Evolutionary conservation across 1,140 invertebrate species (phyloP).

Genomic region (Leptinotarsa lineolata): DNA sequence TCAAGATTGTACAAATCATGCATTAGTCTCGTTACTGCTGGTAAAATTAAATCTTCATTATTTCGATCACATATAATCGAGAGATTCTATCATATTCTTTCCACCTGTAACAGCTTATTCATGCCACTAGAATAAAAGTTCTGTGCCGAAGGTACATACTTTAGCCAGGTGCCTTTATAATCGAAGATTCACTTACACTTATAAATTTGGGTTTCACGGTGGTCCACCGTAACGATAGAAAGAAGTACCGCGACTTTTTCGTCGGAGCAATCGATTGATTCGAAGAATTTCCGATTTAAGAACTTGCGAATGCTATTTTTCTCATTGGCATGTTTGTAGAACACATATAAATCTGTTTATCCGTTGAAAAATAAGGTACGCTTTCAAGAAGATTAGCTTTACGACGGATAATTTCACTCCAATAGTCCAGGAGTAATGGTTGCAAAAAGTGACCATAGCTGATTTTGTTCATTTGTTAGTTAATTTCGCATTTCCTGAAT

Average conservation of each 20-base stretch:
- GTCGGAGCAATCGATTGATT: conserved; percentile 35
- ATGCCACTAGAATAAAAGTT: background rate
- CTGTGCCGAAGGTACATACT: background rate
- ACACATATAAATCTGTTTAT: conserved; percentile 16
- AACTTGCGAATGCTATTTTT: conserved; percentile 27
- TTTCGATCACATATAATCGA: too few species aligned
- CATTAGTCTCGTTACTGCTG: too few species aligned
- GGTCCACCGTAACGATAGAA: conserved; percentile 29
- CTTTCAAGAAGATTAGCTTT: background rate
- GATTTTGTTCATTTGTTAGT: too few species aligned
- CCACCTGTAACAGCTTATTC: too few species aligned
- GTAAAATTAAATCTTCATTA: too few species aligned
- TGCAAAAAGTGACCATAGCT: background rate
- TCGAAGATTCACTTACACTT: conserved; percentile 28
- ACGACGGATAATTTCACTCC: background rate
- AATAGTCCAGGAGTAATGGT: background rate
- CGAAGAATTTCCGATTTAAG: conserved; percentile 37
- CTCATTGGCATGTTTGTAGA: conserved; percentile 19
- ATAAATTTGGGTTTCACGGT: conserved; percentile 31
- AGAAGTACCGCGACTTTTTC: conserved; percentile 18
- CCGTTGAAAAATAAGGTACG: background rate
- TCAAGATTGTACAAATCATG: too few species aligned
- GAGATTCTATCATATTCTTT: too few species aligned
- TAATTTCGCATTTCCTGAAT: too few species aligned
- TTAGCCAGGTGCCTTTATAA: conserved; percentile 14